These are phyloP conservation scores for Megaustenia siamemsis DNA, from an alignment of 2,888 invertebrate genomes.

Conservation along the genomic window DNA sequence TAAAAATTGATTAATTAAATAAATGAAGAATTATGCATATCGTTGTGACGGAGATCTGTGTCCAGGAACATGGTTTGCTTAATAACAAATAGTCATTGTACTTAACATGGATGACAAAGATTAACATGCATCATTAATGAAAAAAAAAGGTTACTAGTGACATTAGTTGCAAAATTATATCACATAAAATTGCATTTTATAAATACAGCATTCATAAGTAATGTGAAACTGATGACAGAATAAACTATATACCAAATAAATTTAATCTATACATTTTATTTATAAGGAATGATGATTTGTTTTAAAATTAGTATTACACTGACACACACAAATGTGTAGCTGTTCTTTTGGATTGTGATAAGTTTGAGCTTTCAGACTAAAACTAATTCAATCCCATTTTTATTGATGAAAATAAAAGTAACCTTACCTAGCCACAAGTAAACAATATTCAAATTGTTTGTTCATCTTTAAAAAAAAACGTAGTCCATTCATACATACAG, in stretches of 20 bases:
- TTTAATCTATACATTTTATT: not conserved
- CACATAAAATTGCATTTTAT: not conserved
- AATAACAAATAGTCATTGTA: not conserved
- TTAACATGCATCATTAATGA: not conserved
- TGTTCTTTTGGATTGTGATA: no score
- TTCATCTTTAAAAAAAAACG: not conserved
- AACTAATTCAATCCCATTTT: no score
- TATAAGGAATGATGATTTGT: not conserved
- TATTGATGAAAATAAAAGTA: not conserved
- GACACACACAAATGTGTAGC: no score
- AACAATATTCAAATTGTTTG: not conserved
- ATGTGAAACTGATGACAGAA: not conserved
- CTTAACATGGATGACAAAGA: not conserved
- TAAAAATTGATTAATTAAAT: not conserved
- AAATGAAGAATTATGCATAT: not conserved
- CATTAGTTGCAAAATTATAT: not conserved
- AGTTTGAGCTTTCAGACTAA: no score
- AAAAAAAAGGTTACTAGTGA: not conserved
- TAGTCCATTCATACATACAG: not conserved
- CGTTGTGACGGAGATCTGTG: not conserved
- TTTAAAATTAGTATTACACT: no score
- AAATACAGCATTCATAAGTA: not conserved
- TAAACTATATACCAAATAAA: not conserved
- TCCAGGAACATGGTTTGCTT: not conserved
- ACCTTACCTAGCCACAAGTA: not conserved